phyloP scores from a whole-genome alignment of 2,888 invertebrate genomes.

The Venustoraphidia nigricollis region DNA sequence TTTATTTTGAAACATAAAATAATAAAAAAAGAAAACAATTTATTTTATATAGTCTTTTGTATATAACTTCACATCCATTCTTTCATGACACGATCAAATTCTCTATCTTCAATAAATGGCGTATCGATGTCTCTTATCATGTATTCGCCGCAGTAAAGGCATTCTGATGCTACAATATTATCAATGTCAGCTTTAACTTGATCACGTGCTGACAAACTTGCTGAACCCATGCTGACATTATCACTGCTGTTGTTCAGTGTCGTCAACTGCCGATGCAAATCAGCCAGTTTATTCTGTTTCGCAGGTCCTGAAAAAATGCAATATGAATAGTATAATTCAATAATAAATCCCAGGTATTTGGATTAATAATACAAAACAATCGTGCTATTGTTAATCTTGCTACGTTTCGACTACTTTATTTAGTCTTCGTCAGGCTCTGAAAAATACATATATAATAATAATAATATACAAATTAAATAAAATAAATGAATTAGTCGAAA shows the following conservation, averaged over 20 bases:
- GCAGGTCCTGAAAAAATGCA: conserved; percentile 29
- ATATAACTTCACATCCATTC: conserved; percentile 57
- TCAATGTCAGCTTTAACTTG: conserved; percentile 70
- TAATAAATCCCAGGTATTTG: too few relatives aligned
- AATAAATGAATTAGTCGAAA: too few relatives aligned
- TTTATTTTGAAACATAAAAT: too few relatives aligned
- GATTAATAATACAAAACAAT: too few relatives aligned
- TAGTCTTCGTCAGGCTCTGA: too few relatives aligned
- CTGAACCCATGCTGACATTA: conserved; percentile 32
- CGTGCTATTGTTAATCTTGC: too few relatives aligned
- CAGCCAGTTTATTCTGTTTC: conserved; percentile 42
- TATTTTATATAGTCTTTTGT: background rate
- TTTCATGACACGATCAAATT: conserved; percentile 66
- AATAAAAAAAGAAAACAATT: too few relatives aligned
- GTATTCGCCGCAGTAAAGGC: conserved; percentile 81
- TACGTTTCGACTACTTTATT: too few relatives aligned
- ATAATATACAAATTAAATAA: too few relatives aligned
- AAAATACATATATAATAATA: too few relatives aligned
- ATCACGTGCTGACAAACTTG: conserved; percentile 40
- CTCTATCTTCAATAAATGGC: conserved; percentile 71
- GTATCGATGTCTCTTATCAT: conserved; percentile 85
- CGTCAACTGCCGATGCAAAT: conserved; percentile 46
- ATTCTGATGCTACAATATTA: conserved; percentile 79
- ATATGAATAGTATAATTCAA: background rate
- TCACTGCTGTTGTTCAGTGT: conserved; percentile 36